A percentile compares a stretch with the other conserved stretches of the same genome.
phyloP scores from a whole-genome alignment of 2,888 invertebrate species.

The Nephrotoma guestfalica region DNA sequence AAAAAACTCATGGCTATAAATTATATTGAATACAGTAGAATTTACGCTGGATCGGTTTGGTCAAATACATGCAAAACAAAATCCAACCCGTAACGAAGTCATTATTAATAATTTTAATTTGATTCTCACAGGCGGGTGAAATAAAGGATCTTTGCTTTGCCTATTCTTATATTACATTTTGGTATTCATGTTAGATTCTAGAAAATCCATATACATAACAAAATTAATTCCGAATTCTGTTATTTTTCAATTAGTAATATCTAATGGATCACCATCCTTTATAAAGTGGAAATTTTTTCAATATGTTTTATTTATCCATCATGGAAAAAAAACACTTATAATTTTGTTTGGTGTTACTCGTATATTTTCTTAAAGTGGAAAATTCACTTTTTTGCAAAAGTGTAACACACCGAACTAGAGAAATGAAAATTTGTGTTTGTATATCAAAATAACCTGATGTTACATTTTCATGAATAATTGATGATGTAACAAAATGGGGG shows the following conservation, averaged over 20 bases:
- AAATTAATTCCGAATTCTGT: not conserved
- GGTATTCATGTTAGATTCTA: not conserved
- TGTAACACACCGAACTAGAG: not conserved
- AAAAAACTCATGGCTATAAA: no score
- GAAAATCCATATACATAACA: not conserved
- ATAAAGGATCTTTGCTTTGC: no score
- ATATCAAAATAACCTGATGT: not conserved
- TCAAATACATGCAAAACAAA: no score
- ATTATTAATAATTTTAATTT: no score
- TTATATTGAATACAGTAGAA: no score
- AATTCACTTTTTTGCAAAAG: not conserved
- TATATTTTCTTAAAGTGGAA: not conserved
- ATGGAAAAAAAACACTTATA: not conserved
- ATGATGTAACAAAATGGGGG: not conserved
- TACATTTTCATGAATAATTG: conserved; percentile 3
- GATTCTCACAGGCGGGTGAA: no score
- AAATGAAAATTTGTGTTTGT: not conserved
- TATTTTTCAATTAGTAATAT: not conserved
- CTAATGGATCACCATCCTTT: not conserved
- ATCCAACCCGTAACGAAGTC: no score
- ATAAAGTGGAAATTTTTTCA: not conserved
- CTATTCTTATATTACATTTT: no score
- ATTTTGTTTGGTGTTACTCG: conserved; percentile 5
- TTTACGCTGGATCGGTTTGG: no score
- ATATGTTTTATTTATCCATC: not conserved